These are phyloP conservation scores for Pocota personata DNA, from an alignment of 2,888 invertebrate species.

Conservation along the genomic window DNA sequence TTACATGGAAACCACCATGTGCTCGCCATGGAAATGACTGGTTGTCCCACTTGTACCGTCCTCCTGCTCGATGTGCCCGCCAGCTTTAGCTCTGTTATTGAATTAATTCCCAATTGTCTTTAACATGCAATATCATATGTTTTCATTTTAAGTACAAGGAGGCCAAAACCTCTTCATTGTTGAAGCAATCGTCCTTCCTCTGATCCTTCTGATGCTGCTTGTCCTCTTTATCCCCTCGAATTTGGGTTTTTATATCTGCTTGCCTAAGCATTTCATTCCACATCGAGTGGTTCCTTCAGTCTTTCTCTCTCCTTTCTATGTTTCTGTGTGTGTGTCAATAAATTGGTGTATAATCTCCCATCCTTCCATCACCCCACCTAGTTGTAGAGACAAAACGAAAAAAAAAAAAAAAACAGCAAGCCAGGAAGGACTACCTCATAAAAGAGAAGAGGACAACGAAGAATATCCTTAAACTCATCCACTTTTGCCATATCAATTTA, in stretches of 20 bases:
- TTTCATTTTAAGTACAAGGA: constrained; percentile 66
- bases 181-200: neutral
- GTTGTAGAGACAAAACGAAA: constrained; percentile 21
- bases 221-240: constrained; percentile 15
- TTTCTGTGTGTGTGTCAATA: constrained; percentile 39
- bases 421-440: constrained; percentile 13
- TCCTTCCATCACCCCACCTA: constrained; percentile 1
- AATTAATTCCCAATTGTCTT: constrained; percentile 71
- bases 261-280: constrained; percentile 66
- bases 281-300: constrained; percentile 43
- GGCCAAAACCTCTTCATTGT: constrained; percentile 45
- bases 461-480: constrained; percentile 67
- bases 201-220: neutral
- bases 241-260: constrained; percentile 65
- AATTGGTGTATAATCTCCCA: constrained; percentile 63
- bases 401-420: constrained; percentile 1
- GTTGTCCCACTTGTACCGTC: neutral
- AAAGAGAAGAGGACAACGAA: constrained; percentile 11
- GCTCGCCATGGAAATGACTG: constrained; percentile 49
- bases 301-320: neutral
- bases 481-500: constrained; percentile 64
- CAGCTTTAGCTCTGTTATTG: constrained; percentile 34
- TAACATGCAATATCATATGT: constrained; percentile 70
- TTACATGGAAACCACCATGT: constrained; percentile 49
- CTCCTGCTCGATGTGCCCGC: neutral